A percentile compares a stretch with the other conserved stretches of the same genome.
Evolutionary conservation across 2,113 vertebrate genomes (phyloP).

Genomic region (Calyptommatus sinebrachiatus): DNA sequence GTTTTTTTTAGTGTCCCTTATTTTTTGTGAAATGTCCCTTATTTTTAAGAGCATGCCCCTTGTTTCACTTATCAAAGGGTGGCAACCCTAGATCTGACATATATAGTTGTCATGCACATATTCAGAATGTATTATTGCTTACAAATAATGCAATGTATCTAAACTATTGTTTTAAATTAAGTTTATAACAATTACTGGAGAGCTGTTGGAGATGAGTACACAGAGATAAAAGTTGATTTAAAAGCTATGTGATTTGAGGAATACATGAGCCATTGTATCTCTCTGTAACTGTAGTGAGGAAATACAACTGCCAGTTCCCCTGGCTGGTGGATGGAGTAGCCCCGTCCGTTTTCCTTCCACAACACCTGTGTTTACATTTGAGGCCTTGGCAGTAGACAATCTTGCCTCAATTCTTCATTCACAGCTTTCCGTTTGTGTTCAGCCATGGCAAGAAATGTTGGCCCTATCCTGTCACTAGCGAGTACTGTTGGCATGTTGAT

Average conservation of each 20-base stretch:
- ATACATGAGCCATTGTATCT: background rate
- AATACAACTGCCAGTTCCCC: conserved; percentile 58
- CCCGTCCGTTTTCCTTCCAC: conserved; percentile 65
- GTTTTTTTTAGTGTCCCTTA: too few species aligned
- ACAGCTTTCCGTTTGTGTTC: conserved; percentile 67
- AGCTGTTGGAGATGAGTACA: too few species aligned
- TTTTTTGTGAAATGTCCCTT: too few species aligned
- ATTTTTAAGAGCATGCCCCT: too few species aligned
- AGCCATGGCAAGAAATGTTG: conserved; percentile 70
- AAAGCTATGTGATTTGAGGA: background rate
- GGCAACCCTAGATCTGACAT: too few species aligned
- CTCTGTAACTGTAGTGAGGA: conserved; percentile 19
- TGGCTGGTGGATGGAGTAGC: conserved; percentile 69
- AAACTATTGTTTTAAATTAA: too few species aligned
- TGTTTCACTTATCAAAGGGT: too few species aligned
- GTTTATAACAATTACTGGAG: too few species aligned
- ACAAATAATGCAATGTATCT: too few species aligned
- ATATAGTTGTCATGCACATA: too few species aligned
- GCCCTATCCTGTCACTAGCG: conserved; percentile 68
- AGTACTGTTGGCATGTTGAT: conserved; percentile 44
- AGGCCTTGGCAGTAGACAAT: conserved; percentile 72
- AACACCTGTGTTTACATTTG: conserved; percentile 85
- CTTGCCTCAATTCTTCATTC: conserved; percentile 71
- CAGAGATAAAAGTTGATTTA: background rate
- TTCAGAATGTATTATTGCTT: too few species aligned